Percentiles rank a stretch among this genome's conserved stretches.
These are phyloP conservation scores for Hippoglossus hippoglossus DNA, from an alignment of 2,797 vertebrate genomes.

Conservation along the genomic window DNA sequence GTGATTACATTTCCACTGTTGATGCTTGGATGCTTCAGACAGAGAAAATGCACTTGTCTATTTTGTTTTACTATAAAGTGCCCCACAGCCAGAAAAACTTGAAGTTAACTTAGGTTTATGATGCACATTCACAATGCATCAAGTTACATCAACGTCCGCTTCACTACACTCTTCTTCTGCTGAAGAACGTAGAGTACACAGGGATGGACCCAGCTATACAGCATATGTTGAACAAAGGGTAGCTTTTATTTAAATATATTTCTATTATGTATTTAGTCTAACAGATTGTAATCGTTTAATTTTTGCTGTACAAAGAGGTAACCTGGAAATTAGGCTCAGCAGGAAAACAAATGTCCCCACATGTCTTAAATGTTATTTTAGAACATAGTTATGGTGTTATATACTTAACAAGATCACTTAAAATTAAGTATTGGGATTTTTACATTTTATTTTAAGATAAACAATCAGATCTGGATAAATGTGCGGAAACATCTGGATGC, in stretches of 20 bases:
- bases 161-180: not conserved
- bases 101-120: conserved; percentile 23
- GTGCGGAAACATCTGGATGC: not conserved
- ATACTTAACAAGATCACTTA: too few relatives aligned
- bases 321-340: too few relatives aligned
- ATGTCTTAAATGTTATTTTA: too few relatives aligned
- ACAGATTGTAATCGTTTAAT: too few relatives aligned
- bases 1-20: conserved; percentile 24
- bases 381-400: too few relatives aligned
- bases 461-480: too few relatives aligned
- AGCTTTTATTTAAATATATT: not conserved
- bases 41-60: conserved; percentile 39
- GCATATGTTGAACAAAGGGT: not conserved
- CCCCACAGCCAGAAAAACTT: conserved; percentile 29
- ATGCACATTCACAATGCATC: conserved; percentile 34
- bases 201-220: not conserved
- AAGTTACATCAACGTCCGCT: conserved; percentile 27
- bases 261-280: not conserved
- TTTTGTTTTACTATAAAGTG: conserved; percentile 28
- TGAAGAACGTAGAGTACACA: not conserved
- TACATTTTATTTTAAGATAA: too few relatives aligned
- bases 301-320: too few relatives aligned
- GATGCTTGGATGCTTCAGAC: conserved; percentile 23
- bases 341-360: too few relatives aligned
- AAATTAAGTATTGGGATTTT: too few relatives aligned